Evolutionary conservation across 2,888 invertebrate species (phyloP).

Genomic region (Drosophila lacicola): DNA sequence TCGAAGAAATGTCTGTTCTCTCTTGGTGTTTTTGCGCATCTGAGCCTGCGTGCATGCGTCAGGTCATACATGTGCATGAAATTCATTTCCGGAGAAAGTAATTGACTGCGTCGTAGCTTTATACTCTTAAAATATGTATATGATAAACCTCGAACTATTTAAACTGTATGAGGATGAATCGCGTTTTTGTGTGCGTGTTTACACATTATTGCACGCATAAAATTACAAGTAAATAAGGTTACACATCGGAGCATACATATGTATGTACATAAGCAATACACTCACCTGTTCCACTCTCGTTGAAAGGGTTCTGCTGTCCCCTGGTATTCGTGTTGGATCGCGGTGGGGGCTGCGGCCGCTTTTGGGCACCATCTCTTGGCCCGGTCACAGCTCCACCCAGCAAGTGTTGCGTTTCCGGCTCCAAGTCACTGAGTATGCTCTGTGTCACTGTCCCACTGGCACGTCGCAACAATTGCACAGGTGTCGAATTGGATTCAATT

Average conservation of each 20-base stretch:
- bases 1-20: constrained; percentile 23
- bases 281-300: constrained; percentile 43
- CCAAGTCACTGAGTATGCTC: constrained; percentile 53
- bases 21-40: not conserved
- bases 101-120: constrained; percentile 10
- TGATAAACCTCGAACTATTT: constrained; percentile 17
- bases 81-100: constrained; percentile 53
- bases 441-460: constrained; percentile 62
- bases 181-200: too few relatives aligned
- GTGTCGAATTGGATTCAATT: constrained; percentile 37
- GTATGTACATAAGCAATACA: not conserved
- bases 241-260: too few relatives aligned
- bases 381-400: constrained; percentile 17
- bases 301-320: not conserved
- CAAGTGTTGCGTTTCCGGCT: constrained; percentile 61
- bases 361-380: not conserved
- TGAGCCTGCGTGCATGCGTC: not conserved
- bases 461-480: constrained; percentile 53
- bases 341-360: constrained; percentile 54
- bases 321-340: constrained; percentile 31
- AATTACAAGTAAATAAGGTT: too few relatives aligned
- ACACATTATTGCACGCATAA: too few relatives aligned
- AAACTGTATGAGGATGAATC: not conserved
- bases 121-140: constrained; percentile 7
- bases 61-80: constrained; percentile 11